phyloP scores from a whole-genome alignment of 2,113 vertebrate species.

The Melanocharis versteri region DNA sequence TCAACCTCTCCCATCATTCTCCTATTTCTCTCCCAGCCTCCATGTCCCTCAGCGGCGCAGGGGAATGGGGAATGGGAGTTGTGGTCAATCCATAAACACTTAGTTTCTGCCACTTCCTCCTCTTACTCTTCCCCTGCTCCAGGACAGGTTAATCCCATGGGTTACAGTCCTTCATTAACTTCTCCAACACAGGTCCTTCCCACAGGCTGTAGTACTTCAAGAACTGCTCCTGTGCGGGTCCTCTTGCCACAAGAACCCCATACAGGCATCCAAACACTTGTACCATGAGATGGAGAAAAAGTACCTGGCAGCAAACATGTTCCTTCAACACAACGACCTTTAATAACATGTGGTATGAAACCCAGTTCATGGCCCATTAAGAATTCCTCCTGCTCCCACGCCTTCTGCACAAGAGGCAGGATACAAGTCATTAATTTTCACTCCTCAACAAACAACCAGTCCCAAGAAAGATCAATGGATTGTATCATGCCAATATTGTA shows the following conservation, averaged over 20 bases:
- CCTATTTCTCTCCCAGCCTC: background rate
- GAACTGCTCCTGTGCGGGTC: background rate
- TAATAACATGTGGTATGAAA: background rate
- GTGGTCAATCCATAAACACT: background rate
- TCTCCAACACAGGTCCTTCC: background rate
- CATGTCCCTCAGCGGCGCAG: fast-evolving
- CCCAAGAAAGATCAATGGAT: background rate
- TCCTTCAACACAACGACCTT: background rate
- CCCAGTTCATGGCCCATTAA: background rate
- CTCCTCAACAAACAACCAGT: background rate
- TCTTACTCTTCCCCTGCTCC: background rate
- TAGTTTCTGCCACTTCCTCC: background rate
- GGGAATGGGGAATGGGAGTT: background rate
- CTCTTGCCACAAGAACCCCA: background rate
- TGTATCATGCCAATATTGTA: background rate
- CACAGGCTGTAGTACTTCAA: background rate
- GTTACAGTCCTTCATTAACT: background rate
- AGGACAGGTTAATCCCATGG: background rate
- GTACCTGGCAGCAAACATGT: background rate
- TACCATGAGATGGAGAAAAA: background rate
- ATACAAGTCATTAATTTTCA: background rate
- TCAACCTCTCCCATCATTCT: background rate
- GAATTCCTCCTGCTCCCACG: background rate
- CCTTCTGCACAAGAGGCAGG: background rate
- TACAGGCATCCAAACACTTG: background rate